A percentile compares a stretch with the other conserved stretches of the same genome.
These are phyloP conservation scores for Chydorus sphaericus DNA, from an alignment of 2,888 invertebrate genomes.

Conservation along the genomic window DNA sequence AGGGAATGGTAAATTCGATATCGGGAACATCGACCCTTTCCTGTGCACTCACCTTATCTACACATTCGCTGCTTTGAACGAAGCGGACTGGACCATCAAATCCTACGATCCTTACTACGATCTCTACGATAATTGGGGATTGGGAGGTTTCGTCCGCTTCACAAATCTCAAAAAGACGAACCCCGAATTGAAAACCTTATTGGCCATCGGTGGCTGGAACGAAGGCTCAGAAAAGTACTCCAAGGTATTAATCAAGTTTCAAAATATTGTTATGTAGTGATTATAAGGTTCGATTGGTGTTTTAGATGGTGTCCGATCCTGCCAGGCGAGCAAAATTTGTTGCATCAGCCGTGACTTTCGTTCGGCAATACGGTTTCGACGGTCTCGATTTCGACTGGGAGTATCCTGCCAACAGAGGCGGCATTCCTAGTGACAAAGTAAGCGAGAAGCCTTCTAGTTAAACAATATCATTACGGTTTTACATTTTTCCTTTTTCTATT, in stretches of 20 bases:
- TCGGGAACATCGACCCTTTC: conserved; percentile 46
- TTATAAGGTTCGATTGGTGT: not conserved
- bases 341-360: conserved; percentile 37
- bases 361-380: conserved; percentile 44
- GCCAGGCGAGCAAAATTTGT: conserved; percentile 36
- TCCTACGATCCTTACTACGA: conserved; percentile 36
- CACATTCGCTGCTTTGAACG: conserved; percentile 49
- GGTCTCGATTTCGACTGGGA: conserved; percentile 56
- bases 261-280: not conserved
- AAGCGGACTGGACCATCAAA: conserved; percentile 30
- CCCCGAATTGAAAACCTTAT: conserved; percentile 25
- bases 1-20: conserved; percentile 46
- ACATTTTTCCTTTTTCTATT: too few species aligned
- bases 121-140: conserved; percentile 43
- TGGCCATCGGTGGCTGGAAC: conserved; percentile 31
- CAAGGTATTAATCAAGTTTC: conserved; percentile 24
- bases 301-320: conserved; percentile 30
- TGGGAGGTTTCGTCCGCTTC: conserved; percentile 28
- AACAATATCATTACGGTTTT: too few species aligned
- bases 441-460: too few species aligned
- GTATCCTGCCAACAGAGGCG: conserved; percentile 20
- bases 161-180: conserved; percentile 25
- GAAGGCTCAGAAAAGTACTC: conserved; percentile 47
- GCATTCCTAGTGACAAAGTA: conserved; percentile 20
- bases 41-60: conserved; percentile 64